Evolutionary conservation across 2,113 vertebrate species (phyloP), one percentile per base, ranked within the genome.

Genomic region (Nycticryphes semicollaris): DNA sequence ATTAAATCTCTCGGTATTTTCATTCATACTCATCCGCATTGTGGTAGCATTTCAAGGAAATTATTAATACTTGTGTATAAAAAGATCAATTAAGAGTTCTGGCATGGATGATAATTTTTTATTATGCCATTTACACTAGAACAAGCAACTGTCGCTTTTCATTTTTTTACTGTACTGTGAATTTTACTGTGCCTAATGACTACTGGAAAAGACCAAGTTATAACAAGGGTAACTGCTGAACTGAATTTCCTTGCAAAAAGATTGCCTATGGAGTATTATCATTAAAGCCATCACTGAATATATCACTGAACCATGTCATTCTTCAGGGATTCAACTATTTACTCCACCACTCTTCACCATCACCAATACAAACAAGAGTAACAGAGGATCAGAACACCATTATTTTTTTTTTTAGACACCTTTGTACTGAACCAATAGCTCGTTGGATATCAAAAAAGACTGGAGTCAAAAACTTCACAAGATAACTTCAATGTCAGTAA

Each of bases 71-170:
- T 67, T 57, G 25, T 4, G 31, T 56, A 64, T 37, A 41, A 54
- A 92, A 90, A 86, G 59, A 83, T 69, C 43, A 59, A 69, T 76
- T 94, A 72, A 35, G 75, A 90, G 64, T 77, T 95, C 31, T 83
- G 0, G 0, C 64, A 93, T 0, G 0, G 56, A 73, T 67, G 22
- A 1, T 45, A 28, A 62, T 48, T 87, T 91, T 93, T 78, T 75
- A 67, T 87, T 60, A 62, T 33, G 45, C 22, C 28, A 69, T 25
- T 96, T 84, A 82, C 43, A 77, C 6, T 47, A 27, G 35, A 93
- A 91, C 70, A 94, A 87, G 81, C 25, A 93, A 68, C 77, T 83
- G 84, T 50, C 87, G 80, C 57, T 89, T 91, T 30, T 70, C 48
- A 85, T 93, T 88, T 28, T 80, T 67, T 54, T 23, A 54, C 48